Base-by-base conservation (phyloP, 2,113 vertebrate species). In the Jacana jacana region DNA sequence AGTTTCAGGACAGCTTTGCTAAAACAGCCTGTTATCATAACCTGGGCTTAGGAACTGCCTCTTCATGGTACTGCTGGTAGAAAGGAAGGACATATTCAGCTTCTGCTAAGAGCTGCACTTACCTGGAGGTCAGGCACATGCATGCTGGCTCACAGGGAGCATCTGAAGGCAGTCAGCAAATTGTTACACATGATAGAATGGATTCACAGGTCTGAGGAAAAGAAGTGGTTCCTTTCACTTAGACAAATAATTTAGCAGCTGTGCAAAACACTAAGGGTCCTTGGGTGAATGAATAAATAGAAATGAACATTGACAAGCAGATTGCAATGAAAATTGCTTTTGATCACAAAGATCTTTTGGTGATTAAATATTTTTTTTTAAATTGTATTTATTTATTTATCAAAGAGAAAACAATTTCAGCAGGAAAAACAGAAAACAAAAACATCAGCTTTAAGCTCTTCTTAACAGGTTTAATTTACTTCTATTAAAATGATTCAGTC, bases 391-490 rank as follows among this genome's bases (percentile, higher is more conserved):
- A 65, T 93, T 94, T 96, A 88, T 96, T 95, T 95, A 82, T 88
- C 39, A 95, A 94, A 97, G 57, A 40, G 35, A 97, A 94, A 97
- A 88, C 16, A n/a, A 33, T 96, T 96, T 84, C 81, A 94, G 52
- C 60, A 80, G 77, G 64, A 89, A 81, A 86, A 97, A 87, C 54
- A 66, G 55, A 84, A 95, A 94, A 92, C 71, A 95, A 91, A 93
- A 78, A 46, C 88, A 84, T 88, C 46, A 69, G n/a, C 31, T 95
- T 96, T 91, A 96, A 94, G 77, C 44, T 97, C 37, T 58, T 88
- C 37, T 95, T 95, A 97, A 95, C 80, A 93, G 91, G 91, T 96
- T 91, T 90, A 87, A 94, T 97, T 97, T 97, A 86, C 87, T 97
- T 97, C 95, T 86, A 71, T 93, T 96, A 95, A 95, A 96, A 91